Base-by-base conservation (phyloP, 2,888 invertebrate species). In the Napeogenes inachia region DNA sequence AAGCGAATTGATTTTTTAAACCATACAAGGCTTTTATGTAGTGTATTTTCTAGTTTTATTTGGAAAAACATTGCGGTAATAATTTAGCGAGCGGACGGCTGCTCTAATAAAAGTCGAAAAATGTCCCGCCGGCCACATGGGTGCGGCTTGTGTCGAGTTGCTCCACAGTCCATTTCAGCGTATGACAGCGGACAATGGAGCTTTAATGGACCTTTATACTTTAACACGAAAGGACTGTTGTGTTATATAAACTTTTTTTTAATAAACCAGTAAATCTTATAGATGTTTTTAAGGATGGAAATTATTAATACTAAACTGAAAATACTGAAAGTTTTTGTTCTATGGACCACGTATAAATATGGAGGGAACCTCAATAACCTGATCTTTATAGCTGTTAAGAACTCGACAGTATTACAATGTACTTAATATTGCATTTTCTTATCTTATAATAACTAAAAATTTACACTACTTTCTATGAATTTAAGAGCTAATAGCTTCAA, bases 41-140 rank as follows among this genome's bases (percentile, higher is more conserved):
- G 57, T 61, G 61, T 62, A 62, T 67, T 68, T 68, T 68, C 69
- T 70, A 70, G 66, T 74, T 75, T 71, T 73, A 69, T 74, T 73
- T 72, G 66, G 66, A 69, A 68, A 71, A 73, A 73, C 75, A 71
- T 73, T 74, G 72, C 69, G 71, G 73, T 74, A 70, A 73, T 74
- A 75, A 74, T 74, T 75, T 72, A 72, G 67, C 65, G 60, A 67
- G 63, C 63, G 64, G 69, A 56, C 60, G 66, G 66, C 57, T 68
- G 69, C 66, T 69, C 69, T 69, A 71, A 71, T 70, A 70, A 75
- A 74, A 70, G 68, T 70, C 66, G 64, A 71, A 70, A 71, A 73
- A 68, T 70, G 65, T 64, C 66, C 59, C 65, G 62, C 56, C 45
- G 45, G 55, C 67, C 69, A 68, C 68, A 69, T 68, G 68, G 64